Percentiles rank a stretch among this genome's conserved stretches.
phyloP scores from a whole-genome alignment of 2,797 vertebrate genomes.

The Micropoecilia bifurca region DNA sequence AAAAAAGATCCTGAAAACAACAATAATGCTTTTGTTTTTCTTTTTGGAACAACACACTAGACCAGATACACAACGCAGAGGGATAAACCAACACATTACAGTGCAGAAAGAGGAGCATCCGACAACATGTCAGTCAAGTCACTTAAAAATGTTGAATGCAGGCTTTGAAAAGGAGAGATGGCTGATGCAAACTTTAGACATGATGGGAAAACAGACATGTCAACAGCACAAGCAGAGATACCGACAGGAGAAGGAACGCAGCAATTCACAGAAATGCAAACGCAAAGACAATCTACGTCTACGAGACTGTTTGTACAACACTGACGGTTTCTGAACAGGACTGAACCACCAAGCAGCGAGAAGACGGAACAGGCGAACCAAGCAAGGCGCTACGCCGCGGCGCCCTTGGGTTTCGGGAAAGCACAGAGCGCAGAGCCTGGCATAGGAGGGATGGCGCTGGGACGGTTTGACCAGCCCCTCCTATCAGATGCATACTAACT shows the following conservation, averaged over 20 bases:
- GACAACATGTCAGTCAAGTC: constrained; percentile 63
- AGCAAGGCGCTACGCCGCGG: constrained; percentile 48
- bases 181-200: constrained; percentile 57
- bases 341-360: constrained; percentile 62
- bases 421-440: constrained; percentile 45
- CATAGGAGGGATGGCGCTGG: constrained; percentile 23
- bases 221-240: constrained; percentile 65
- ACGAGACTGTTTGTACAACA: constrained; percentile 35
- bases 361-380: constrained; percentile 53
- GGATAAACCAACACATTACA: constrained; percentile 31
- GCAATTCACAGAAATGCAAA: constrained; percentile 39
- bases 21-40: constrained; percentile 29
- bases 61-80: constrained; percentile 32
- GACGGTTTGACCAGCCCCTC: constrained; percentile 56
- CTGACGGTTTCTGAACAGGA: constrained; percentile 38
- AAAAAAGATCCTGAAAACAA: constrained; percentile 56
- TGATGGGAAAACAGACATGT: constrained; percentile 57
- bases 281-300: constrained; percentile 21
- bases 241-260: constrained; percentile 38
- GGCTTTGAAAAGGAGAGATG: constrained; percentile 58
- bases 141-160: constrained; percentile 64
- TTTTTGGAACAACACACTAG: constrained; percentile 26
- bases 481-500: constrained; percentile 82
- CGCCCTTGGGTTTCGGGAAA: constrained; percentile 42
- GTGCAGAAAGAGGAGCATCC: constrained; percentile 39